Conservation (phyloP, 2,888 invertebrate species). For the Chamaedrilus cognettii region DNA sequence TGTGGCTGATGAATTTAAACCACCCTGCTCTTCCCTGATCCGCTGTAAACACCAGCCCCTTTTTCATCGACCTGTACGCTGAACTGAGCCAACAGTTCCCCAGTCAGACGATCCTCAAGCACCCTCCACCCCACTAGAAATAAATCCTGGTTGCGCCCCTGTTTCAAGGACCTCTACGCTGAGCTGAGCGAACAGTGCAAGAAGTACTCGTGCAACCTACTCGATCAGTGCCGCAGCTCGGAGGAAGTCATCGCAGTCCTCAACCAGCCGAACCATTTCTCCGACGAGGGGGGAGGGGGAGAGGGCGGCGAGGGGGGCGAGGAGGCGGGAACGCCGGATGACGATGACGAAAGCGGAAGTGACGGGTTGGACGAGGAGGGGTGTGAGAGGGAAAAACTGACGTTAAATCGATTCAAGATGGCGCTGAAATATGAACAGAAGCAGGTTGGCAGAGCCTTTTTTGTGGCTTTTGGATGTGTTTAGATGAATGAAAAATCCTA, state of each 20-base stretch:
- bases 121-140: too few relatives aligned
- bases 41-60: too few relatives aligned
- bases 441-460: constrained; percentile 60
- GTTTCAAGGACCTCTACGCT: constrained; percentile 55
- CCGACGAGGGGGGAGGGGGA: constrained; percentile 7
- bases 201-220: constrained; percentile 63
- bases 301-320: constrained; percentile 15
- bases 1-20: too few relatives aligned
- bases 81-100: constrained; percentile 62
- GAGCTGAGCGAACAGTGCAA: constrained; percentile 63
- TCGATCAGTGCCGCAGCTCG: constrained; percentile 64
- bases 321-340: neutral
- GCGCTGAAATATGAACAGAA: constrained; percentile 66
- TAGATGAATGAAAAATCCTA: too few relatives aligned
- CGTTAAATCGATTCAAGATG: constrained; percentile 60
- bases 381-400: constrained; percentile 1
- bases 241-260: constrained; percentile 64
- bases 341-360: constrained; percentile 14
- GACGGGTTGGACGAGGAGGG: constrained; percentile 20
- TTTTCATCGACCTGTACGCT: constrained; percentile 60
- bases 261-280: constrained; percentile 27
- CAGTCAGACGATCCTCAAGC: too few relatives aligned
- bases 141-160: too few relatives aligned
- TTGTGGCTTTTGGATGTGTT: too few relatives aligned
- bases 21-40: too few relatives aligned